Evolutionary conservation across 2,113 vertebrate genomes (phyloP), one percentile per base, ranked within the genome.

Genomic region (Albula glossodonta): DNA sequence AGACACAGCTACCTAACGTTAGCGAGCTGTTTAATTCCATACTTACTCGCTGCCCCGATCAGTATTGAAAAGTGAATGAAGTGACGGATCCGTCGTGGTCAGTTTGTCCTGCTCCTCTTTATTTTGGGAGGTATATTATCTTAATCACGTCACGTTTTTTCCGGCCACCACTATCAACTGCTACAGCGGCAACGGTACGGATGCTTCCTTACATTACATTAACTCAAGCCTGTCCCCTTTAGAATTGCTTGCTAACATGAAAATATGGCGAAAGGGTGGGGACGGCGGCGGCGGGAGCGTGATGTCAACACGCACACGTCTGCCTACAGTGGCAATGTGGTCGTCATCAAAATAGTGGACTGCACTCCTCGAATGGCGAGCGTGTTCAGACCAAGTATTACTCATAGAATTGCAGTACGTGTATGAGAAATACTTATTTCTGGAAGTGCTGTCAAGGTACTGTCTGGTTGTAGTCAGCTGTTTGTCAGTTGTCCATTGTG

Each of bases 241-340:
- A 51, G 22, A 41, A 41, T 56, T 31, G 51, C 51, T 50, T 51
- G 31, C 51, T 51, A 25, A 49, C n/a, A 51, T 53, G 70, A 48
- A 78, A 83, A 63, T 51, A 84, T 84, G 83, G 83, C 83, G 83
- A 78, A 78, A 78, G 83, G 66, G 83, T 84, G 83, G 78, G 83
- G 66, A 53, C 70, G 50, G 70, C 70, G n/a, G 25, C 83, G 51
- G 15, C 83, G 51, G 7, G 50, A 17, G n/a, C 11, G 25, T 84
- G 83, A 84, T 53, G 83, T 84, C 83, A 84, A 31, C 60, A 74
- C 83, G 83, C 25, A 78, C 66, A 78, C 83, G 19, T 13, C 66
- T 50, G 17, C 51, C n/a, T 5, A 51, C 50, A 74, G 82, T 15
- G 41, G 41, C 31, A 19, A 22, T 57, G 81, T 82, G 81, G n/a